Conservation (phyloP, 2,113 vertebrate species). For the Leucopsar rothschildi region DNA sequence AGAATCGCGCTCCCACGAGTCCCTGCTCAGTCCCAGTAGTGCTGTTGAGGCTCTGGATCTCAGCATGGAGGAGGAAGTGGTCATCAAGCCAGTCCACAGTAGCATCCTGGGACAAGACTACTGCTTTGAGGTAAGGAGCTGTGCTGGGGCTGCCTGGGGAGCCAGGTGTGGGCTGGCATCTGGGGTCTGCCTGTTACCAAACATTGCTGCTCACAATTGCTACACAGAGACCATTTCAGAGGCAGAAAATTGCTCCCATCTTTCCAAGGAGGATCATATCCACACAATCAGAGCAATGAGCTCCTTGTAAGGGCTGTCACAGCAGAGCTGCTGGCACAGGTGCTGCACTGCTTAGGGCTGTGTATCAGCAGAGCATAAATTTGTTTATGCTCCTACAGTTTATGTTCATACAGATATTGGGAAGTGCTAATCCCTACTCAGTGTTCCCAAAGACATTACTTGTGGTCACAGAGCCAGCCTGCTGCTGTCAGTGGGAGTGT, state of each 20-base stretch:
- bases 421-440: background rate
- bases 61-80: slow-evolving; percentile 98
- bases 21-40: slow-evolving; percentile 95
- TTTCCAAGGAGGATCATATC: background rate
- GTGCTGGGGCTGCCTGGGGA: background rate
- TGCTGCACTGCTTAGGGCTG: background rate
- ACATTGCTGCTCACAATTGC: background rate
- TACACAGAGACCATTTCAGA: background rate
- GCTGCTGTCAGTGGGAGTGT: background rate
- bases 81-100: slow-evolving; percentile 96
- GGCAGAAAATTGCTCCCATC: background rate
- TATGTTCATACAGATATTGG: background rate
- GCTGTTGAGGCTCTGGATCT: slow-evolving; percentile 97
- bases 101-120: slow-evolving; percentile 98
- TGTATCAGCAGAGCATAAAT: background rate
- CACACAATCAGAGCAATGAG: background rate
- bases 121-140: slow-evolving; percentile 90
- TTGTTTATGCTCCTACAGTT: background rate
- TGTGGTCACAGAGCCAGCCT: background rate
- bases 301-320: background rate
- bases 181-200: background rate
- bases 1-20: slow-evolving; percentile 98
- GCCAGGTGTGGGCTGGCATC: background rate
- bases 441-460: background rate
- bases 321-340: background rate